A percentile compares a stretch with the other conserved stretches of the same genome.
Evolutionary conservation across 2,113 vertebrate genomes (phyloP).

Genomic region (Perca fluviatilis): DNA sequence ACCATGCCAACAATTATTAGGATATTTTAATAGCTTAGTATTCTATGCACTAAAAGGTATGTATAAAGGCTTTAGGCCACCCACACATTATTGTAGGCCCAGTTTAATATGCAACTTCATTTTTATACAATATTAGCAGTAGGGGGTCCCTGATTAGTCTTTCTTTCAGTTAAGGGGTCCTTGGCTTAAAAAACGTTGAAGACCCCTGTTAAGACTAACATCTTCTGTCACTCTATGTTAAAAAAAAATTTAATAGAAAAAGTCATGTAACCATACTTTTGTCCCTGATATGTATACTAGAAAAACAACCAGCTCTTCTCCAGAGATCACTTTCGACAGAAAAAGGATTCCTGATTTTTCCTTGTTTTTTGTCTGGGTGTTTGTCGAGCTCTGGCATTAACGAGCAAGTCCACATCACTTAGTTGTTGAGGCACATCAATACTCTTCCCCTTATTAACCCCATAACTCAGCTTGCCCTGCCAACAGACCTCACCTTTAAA

Average conservation of each 20-base stretch:
- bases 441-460: constrained; percentile 72
- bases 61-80: too few relatives aligned
- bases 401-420: constrained; percentile 49
- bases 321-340: constrained; percentile 18
- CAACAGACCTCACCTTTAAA: constrained; percentile 56
- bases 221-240: not conserved
- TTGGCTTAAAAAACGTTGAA: too few relatives aligned
- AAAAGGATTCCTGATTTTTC: constrained; percentile 9
- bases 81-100: too few relatives aligned
- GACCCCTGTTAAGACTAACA: not conserved
- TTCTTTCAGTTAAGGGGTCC: too few relatives aligned
- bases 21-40: too few relatives aligned
- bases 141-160: too few relatives aligned
- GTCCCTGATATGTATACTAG: not conserved
- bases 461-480: constrained; percentile 70
- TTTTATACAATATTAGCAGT: too few relatives aligned
- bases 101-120: too few relatives aligned
- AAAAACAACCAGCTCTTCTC: not conserved
- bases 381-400: constrained; percentile 56
- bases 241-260: not conserved
- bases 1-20: too few relatives aligned
- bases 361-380: constrained; percentile 15
- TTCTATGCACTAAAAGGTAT: too few relatives aligned
- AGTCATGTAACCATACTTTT: not conserved
- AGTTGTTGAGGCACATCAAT: constrained; percentile 54